Percentiles rank a stretch among this genome's conserved stretches.
These are phyloP conservation scores for Stegastes partitus DNA, from an alignment of 2,113 vertebrate species.

Conservation along the genomic window DNA sequence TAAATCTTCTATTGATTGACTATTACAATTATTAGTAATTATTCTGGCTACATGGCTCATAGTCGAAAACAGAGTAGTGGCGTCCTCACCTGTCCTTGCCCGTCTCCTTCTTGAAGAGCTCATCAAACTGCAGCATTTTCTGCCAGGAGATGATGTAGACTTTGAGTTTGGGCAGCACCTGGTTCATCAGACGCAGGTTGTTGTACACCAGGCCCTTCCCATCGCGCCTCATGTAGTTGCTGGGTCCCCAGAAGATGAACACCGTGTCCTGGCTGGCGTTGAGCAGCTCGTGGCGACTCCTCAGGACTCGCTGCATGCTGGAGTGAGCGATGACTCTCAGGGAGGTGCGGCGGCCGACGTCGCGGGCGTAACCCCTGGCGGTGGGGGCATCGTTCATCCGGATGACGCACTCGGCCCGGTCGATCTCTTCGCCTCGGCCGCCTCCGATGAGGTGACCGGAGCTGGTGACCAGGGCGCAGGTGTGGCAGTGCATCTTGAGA, in stretches of 20 bases:
- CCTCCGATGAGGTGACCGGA: slow-evolving; percentile 93
- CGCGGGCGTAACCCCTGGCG: slow-evolving; percentile 82
- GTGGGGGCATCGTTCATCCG: slow-evolving; percentile 98
- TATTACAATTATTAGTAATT: no score
- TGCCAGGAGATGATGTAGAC: slow-evolving; percentile 96
- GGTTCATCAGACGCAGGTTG: slow-evolving; percentile 95
- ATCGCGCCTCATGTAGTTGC: slow-evolving; percentile 96
- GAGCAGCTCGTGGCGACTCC: slow-evolving; percentile 92
- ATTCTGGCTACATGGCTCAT: no score
- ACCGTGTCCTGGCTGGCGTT: slow-evolving; percentile 93
- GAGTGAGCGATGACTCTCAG: slow-evolving; percentile 96
- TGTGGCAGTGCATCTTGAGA: slow-evolving; percentile 94
- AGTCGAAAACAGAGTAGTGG: background rate
- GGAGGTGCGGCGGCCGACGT: slow-evolving; percentile 93
- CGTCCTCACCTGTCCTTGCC: slow-evolving; percentile 94
- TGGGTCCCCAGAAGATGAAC: slow-evolving; percentile 99
- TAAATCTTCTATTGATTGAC: no score
- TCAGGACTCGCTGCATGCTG: slow-evolving; percentile 94
- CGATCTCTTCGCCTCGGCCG: slow-evolving; percentile 89
- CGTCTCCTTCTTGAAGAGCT: slow-evolving; percentile 97
- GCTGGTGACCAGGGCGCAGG: slow-evolving; percentile 95
- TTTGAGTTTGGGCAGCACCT: slow-evolving; percentile 93
- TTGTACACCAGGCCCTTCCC: slow-evolving; percentile 97
- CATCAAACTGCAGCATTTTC: slow-evolving; percentile 98
- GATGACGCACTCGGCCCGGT: slow-evolving; percentile 93